A percentile compares a stretch with the other conserved stretches of the same genome.
These are phyloP conservation scores for Andricus grossulariae DNA, from an alignment of 1,140 invertebrate genomes.

Conservation along the genomic window DNA sequence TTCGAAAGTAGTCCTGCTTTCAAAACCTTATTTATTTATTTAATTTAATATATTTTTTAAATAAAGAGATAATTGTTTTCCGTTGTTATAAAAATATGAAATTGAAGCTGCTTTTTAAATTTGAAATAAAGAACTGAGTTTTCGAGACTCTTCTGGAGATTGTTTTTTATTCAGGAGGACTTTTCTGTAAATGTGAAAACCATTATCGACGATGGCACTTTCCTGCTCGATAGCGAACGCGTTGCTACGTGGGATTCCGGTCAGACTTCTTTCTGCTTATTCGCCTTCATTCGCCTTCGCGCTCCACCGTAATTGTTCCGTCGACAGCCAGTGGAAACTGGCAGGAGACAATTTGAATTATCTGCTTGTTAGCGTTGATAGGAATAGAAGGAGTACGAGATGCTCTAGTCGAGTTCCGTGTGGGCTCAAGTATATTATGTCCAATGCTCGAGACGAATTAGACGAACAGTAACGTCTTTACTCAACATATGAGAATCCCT, in stretches of 20 bases:
- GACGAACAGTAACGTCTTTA: too few relatives aligned
- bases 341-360: slow-evolving; percentile 59
- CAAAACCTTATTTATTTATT: too few relatives aligned
- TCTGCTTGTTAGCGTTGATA: slow-evolving; percentile 59
- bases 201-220: slow-evolving; percentile 5
- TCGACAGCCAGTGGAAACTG: slow-evolving; percentile 45
- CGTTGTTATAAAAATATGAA: too few relatives aligned
- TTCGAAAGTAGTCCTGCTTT: too few relatives aligned
- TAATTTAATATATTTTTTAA: too few relatives aligned
- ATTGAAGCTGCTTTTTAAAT: too few relatives aligned
- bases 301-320: slow-evolving; percentile 49
- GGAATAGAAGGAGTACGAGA: slow-evolving; percentile 36
- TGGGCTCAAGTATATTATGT: not conserved
- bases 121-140: too few relatives aligned
- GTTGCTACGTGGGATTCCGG: slow-evolving; percentile 43
- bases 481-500: too few relatives aligned
- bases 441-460: not conserved
- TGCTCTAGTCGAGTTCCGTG: not conserved
- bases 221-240: not conserved
- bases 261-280: slow-evolving; percentile 39
- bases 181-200: not conserved
- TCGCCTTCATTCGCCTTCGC: slow-evolving; percentile 40
- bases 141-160: too few relatives aligned
- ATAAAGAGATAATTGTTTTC: not conserved
- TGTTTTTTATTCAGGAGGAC: too few relatives aligned